A percentile compares a stretch with the other conserved stretches of the same genome.
These are phyloP conservation scores for Scaptomyza caliginosa DNA, from an alignment of 2,888 invertebrate genomes.

Conservation along the genomic window DNA sequence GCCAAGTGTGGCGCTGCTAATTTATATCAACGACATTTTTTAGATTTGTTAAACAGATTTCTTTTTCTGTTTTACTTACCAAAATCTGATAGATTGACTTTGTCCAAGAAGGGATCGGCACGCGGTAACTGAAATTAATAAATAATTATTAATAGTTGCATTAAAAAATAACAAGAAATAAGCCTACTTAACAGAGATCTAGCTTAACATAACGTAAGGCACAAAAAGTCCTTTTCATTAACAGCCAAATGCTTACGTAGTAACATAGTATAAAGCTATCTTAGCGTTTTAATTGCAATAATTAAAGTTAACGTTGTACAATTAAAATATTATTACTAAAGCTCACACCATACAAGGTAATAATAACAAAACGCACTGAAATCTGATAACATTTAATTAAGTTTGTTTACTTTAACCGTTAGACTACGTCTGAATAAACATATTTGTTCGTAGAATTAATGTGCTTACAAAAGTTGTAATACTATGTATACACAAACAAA, in stretches of 20 bases:
- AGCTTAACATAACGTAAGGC: not conserved
- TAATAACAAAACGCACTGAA: not conserved
- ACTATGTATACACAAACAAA: not conserved
- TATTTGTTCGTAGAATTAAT: slow-evolving; percentile 9
- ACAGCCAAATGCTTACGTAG: not conserved
- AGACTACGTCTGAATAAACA: not conserved
- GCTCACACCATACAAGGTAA: not conserved
- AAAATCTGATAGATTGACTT: slow-evolving; percentile 90
- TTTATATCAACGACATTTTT: slow-evolving; percentile 47
- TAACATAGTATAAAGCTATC: not conserved
- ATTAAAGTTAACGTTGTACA: not conserved
- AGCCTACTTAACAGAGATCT: not conserved
- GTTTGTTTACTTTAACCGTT: not conserved
- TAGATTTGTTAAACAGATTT: slow-evolving; percentile 29
- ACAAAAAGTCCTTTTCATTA: not conserved
- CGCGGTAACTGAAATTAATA: slow-evolving; percentile 91
- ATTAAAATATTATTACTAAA: not conserved
- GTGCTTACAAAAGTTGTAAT: not conserved
- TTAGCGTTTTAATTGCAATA: not conserved
- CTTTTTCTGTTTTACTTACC: slow-evolving; percentile 86
- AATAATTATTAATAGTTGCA: slow-evolving; percentile 1
- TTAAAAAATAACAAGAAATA: not conserved
- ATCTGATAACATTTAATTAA: not conserved
- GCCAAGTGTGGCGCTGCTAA: slow-evolving; percentile 61
- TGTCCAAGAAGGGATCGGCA: slow-evolving; percentile 95